These are phyloP conservation scores for Slavum lentiscoides DNA, from an alignment of 2,888 invertebrate species.

Conservation along the genomic window DNA sequence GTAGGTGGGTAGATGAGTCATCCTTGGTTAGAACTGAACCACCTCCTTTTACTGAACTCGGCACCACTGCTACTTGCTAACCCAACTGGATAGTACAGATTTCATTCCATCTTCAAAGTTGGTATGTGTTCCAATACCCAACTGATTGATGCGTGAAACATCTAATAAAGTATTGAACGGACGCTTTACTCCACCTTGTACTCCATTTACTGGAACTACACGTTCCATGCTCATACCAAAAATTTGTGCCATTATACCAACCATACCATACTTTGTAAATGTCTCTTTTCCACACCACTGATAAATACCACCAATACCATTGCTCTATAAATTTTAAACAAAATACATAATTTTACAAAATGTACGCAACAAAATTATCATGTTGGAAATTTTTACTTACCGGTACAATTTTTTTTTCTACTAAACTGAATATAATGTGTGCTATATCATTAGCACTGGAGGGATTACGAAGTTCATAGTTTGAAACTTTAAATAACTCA, in stretches of 20 bases:
- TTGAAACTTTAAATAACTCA: slow-evolving; percentile 58
- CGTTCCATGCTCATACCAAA: slow-evolving; percentile 60
- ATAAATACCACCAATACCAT: slow-evolving; percentile 60
- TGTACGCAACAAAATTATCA: not conserved
- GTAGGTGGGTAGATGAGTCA: too few species aligned
- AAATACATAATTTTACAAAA: not conserved
- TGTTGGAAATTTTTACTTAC: slow-evolving; percentile 8
- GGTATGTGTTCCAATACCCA: slow-evolving; percentile 60
- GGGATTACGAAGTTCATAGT: slow-evolving; percentile 62
- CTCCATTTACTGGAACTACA: slow-evolving; percentile 59
- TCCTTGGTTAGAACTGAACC: too few species aligned
- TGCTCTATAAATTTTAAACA: slow-evolving; percentile 54
- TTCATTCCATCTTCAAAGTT: slow-evolving; percentile 60
- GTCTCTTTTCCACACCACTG: slow-evolving; percentile 63
- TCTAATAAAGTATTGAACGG: slow-evolving; percentile 61
- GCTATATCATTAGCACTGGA: slow-evolving; percentile 62
- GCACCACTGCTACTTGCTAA: slow-evolving; percentile 44
- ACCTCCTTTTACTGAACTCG: too few species aligned
- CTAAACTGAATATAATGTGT: slow-evolving; percentile 59
- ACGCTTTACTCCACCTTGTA: slow-evolving; percentile 58
- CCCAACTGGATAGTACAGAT: slow-evolving; percentile 56
- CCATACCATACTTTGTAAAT: slow-evolving; percentile 64
- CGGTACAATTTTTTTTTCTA: slow-evolving; percentile 57
- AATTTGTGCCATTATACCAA: slow-evolving; percentile 60
- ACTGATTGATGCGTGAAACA: slow-evolving; percentile 58